phyloP scores from a whole-genome alignment of 2,888 invertebrate genomes.

The Candidula unifasciata region DNA sequence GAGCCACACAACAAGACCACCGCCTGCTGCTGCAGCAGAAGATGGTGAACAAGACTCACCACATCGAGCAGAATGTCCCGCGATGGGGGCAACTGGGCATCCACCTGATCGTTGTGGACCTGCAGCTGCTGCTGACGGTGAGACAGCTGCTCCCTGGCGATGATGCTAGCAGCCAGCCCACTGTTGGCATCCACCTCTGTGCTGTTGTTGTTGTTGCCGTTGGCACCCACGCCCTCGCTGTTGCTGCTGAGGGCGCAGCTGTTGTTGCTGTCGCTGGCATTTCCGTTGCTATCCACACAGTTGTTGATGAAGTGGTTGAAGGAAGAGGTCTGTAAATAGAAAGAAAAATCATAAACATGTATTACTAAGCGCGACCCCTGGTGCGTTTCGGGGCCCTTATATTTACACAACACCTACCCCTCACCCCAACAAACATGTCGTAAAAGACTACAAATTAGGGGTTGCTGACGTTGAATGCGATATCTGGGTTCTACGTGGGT shows the following conservation, averaged over 20 bases:
- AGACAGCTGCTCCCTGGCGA: neutral
- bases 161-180: neutral
- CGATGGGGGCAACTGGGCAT: neutral
- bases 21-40: no score
- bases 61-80: neutral
- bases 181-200: neutral
- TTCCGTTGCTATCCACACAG: neutral
- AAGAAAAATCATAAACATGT: neutral
- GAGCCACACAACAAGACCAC: no score
- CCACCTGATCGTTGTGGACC: neutral
- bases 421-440: no score
- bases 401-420: no score
- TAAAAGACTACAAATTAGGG: no score
- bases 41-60: neutral
- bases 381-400: no score
- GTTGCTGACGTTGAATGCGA: no score
- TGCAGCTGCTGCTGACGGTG: neutral
- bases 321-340: neutral
- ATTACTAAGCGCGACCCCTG: no score
- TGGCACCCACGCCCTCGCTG: neutral
- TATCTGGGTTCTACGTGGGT: no score
- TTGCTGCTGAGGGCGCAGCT: neutral
- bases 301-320: neutral
- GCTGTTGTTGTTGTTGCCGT: neutral
- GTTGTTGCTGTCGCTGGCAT: conserved; percentile 2